phyloP scores from a whole-genome alignment of 2,113 vertebrate species.

The Cephalophus harveyi region DNA sequence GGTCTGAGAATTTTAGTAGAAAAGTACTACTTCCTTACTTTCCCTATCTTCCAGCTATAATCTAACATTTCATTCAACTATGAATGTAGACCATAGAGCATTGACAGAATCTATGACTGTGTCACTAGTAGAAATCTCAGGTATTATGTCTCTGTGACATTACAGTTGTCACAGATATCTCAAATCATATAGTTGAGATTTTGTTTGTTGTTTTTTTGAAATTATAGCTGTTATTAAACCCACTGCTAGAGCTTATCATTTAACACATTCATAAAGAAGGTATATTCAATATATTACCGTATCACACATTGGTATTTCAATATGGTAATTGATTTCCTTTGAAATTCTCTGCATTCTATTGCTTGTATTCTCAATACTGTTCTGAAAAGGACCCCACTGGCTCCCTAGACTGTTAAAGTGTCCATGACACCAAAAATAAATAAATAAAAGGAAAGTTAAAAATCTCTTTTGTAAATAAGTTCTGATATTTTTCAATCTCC shows the following conservation, averaged over 20 bases:
- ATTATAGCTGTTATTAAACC: not conserved
- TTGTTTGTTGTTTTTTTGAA: slow-evolving; percentile 8
- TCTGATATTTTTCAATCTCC: not conserved
- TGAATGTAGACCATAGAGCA: not conserved
- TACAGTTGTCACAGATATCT: not conserved
- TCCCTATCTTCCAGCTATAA: not conserved
- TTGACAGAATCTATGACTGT: not conserved
- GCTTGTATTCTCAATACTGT: not conserved
- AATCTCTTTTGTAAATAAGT: not conserved
- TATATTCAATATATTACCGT: not conserved
- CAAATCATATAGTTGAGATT: not conserved
- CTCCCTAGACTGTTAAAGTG: not conserved
- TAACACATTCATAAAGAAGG: not conserved
- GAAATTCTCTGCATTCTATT: not conserved
- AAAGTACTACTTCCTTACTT: not conserved
- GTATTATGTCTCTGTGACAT: slow-evolving; percentile 14
- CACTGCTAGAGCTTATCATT: not conserved
- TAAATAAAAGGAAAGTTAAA: not conserved
- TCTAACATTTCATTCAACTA: not conserved
- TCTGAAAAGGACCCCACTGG: not conserved
- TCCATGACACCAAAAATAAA: not conserved
- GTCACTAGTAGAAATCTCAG: slow-evolving; percentile 28
- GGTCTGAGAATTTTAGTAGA: not conserved
- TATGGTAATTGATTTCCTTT: not conserved
- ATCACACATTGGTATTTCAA: not conserved